These are phyloP conservation scores for Gonioctena quinquepunctata DNA, from an alignment of 1,140 invertebrate genomes.

Conservation along the genomic window DNA sequence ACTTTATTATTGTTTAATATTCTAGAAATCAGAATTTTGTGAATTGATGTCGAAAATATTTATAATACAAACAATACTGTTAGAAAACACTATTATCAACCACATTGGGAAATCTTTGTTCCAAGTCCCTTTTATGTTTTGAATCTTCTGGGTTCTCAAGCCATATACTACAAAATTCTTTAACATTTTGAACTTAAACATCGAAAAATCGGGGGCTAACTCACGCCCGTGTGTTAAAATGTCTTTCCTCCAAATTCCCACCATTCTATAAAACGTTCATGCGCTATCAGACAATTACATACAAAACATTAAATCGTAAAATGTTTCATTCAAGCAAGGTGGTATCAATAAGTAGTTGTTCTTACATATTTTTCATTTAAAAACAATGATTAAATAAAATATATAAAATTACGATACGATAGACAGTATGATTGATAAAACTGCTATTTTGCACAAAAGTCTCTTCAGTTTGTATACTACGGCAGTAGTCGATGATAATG, in stretches of 20 bases:
- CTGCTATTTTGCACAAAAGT: slow-evolving; percentile 21
- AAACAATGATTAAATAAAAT: background rate
- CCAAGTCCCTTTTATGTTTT: no score
- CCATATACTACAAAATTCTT: background rate
- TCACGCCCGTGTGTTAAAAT: no score
- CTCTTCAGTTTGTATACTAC: slow-evolving; percentile 20
- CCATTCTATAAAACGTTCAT: background rate
- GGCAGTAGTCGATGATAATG: slow-evolving; percentile 69
- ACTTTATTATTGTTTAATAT: no score
- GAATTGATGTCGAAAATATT: no score
- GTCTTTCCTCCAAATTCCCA: no score
- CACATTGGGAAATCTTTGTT: no score
- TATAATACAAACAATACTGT: no score
- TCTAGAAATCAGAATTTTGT: no score
- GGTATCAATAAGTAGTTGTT: background rate
- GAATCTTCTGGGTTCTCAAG: no score
- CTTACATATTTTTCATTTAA: background rate
- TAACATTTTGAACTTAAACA: no score
- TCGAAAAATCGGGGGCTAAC: background rate
- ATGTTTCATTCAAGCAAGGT: background rate
- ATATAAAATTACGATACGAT: background rate
- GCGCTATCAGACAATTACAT: background rate
- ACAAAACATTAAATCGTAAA: background rate
- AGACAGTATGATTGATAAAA: slow-evolving; percentile 21
- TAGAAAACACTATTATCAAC: no score